phyloP scores from a whole-genome alignment of 2,113 vertebrate genomes.

The Ceyx margarethae region DNA sequence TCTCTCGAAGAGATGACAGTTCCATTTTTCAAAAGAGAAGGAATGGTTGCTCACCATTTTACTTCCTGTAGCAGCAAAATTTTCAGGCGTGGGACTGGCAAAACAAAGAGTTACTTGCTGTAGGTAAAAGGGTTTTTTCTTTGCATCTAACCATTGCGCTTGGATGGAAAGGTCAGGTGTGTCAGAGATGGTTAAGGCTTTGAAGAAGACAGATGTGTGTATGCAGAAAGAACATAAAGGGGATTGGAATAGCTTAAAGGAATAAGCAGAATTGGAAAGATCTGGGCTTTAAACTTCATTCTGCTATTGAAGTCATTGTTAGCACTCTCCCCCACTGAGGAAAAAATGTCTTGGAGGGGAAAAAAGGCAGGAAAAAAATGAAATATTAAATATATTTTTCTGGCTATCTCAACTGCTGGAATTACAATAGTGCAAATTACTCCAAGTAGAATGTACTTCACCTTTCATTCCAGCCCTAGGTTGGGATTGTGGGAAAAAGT shows the following conservation, averaged over 20 bases:
- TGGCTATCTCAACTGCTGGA: neutral
- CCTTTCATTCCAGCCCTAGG: neutral
- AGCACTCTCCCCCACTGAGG: neutral
- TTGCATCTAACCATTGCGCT: neutral
- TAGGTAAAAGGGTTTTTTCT: conserved; percentile 10
- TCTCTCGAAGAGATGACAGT: conserved; percentile 6
- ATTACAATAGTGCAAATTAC: conserved; percentile 17
- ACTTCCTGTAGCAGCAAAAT: conserved; percentile 40
- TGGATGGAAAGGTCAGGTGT: conserved; percentile 66
- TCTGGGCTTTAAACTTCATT: conserved; percentile 34
- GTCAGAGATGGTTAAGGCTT: conserved; percentile 64
- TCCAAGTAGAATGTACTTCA: neutral
- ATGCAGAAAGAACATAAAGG: conserved; percentile 53
- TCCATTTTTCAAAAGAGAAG: conserved; percentile 3
- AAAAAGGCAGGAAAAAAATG: neutral
- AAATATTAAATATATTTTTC: conserved; percentile 29
- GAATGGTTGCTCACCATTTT: neutral
- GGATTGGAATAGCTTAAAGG: conserved; percentile 46
- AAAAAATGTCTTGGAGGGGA: neutral
- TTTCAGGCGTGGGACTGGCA: conserved; percentile 13
- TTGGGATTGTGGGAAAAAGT: neutral
- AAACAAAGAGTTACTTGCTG: conserved; percentile 50
- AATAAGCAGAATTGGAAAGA: conserved; percentile 43
- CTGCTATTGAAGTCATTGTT: conserved; percentile 42
- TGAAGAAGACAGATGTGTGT: conserved; percentile 65